A percentile compares a stretch with the other conserved stretches of the same genome.
These are phyloP conservation scores for Leptothorax acervorum DNA, from an alignment of 2,888 invertebrate genomes.

Conservation along the genomic window DNA sequence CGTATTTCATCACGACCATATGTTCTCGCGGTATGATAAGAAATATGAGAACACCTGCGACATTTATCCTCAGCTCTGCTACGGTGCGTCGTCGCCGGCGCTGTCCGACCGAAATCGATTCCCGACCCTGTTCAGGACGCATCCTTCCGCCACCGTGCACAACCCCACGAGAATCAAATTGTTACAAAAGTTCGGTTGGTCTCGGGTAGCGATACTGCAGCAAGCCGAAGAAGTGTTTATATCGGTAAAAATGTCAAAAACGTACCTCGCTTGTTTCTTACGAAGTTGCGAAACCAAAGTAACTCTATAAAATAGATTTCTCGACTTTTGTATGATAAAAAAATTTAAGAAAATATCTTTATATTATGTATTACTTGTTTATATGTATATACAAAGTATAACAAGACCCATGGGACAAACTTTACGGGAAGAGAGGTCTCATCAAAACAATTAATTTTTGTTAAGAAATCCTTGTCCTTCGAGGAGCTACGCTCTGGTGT, in stretches of 20 bases:
- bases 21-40: neutral
- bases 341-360: neutral
- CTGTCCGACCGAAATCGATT: slow-evolving; percentile 98
- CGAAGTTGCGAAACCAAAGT: neutral
- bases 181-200: slow-evolving; percentile 99
- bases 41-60: neutral
- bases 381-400: too few species aligned
- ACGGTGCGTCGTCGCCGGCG: slow-evolving; percentile 99
- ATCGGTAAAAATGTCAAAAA: slow-evolving; percentile 88
- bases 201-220: slow-evolving; percentile 97
- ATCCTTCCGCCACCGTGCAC: slow-evolving; percentile 99
- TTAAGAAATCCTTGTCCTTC: too few species aligned
- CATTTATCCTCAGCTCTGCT: slow-evolving; percentile 92
- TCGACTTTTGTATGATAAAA: neutral
- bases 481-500: too few species aligned
- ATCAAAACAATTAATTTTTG: too few species aligned
- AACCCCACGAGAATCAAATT: slow-evolving; percentile 98
- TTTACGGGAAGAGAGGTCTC: too few species aligned
- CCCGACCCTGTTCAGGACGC: slow-evolving; percentile 99
- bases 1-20: neutral
- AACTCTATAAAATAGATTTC: too few species aligned
- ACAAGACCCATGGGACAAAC: too few species aligned
- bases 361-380: neutral
- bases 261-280: neutral
- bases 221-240: slow-evolving; percentile 99